Evolutionary conservation across 2,888 invertebrate genomes (phyloP), one percentile per base, ranked within the genome.

Genomic region (Cistogaster globosa): DNA sequence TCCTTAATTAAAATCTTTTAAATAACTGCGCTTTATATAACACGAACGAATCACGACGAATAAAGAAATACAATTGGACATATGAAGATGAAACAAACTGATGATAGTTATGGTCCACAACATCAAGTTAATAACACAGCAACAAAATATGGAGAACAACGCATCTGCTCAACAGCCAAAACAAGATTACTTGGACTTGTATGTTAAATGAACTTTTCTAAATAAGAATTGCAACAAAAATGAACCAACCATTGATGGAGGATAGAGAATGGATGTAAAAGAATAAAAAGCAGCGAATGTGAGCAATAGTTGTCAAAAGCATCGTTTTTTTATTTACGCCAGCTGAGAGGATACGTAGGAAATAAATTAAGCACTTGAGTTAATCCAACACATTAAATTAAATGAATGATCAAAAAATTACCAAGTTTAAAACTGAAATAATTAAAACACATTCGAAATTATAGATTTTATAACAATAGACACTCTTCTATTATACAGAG

Each of bases 1-100:
- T 65, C 60, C 60, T 69, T 80, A 53, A 68, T 48, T 63, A 8
- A 51, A 63, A 32, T 42, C 42, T 42, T 53, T 26, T 36, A 36
- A 51, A 74, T 51, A 72, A 69, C 60, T 84, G 86, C 78, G 75
- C 83, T 79, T 82, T 45, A 62, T 22, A 65, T 53, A 26, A 67
- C 38, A 79, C 83, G 82, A 86, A 84, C 86, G 77, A 86, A 82
- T 69, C 86, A 81, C 88, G 87, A 87, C 83, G 87, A 87, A 81
- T 86, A 83, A 79, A 86, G 82, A 86, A 87, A 88, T 86, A 83
- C 88, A 87, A 87, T 88, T 88, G 87, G 87, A 88, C 81, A 85
- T 83, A 83, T 83, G 62, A 86, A 85, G 83, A 85, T 82, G 78
- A 82, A 85, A 78, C 85, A 77, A 69, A 84, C 68, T 86, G 71